Evolutionary conservation across 2,113 vertebrate species (phyloP).

Genomic region (Nesoenas mayeri): DNA sequence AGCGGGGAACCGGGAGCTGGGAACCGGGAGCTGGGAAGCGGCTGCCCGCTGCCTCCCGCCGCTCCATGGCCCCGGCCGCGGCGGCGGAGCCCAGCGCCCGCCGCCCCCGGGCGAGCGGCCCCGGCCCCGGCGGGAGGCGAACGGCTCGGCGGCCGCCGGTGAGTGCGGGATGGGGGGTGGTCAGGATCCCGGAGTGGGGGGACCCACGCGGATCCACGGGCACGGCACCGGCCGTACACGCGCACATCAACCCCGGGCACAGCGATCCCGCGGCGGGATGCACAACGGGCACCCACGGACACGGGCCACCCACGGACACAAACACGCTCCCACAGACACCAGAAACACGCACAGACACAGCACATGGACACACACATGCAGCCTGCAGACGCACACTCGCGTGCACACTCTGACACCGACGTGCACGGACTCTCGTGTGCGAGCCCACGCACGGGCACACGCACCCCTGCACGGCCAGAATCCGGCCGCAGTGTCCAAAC

Average conservation of each 20-base stretch:
- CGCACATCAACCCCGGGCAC: not conserved
- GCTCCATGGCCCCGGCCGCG: too few species aligned
- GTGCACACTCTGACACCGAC: not conserved
- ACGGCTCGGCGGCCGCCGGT: too few species aligned
- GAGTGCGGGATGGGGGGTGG: too few species aligned
- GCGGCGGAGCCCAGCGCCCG: too few species aligned
- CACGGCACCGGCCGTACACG: not conserved
- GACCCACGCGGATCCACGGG: too few species aligned
- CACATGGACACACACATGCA: fast-evolving
- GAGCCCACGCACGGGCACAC: fast-evolving
- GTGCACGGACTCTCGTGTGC: not conserved
- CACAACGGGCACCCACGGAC: not conserved
- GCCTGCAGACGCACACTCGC: not conserved
- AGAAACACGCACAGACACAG: not conserved
- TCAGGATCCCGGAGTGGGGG: too few species aligned
- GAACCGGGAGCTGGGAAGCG: too few species aligned
- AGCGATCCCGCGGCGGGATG: not conserved
- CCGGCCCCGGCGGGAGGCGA: too few species aligned
- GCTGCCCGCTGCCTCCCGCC: too few species aligned
- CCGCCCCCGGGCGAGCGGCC: too few species aligned
- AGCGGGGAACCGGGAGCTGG: too few species aligned
- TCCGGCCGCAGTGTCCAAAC: fast-evolving
- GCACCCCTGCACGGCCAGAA: not conserved
- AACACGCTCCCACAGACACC: fast-evolving
- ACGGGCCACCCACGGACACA: not conserved